These are phyloP conservation scores for Bombus haemorrhoidalis DNA, from an alignment of 1,140 invertebrate genomes.

Conservation along the genomic window DNA sequence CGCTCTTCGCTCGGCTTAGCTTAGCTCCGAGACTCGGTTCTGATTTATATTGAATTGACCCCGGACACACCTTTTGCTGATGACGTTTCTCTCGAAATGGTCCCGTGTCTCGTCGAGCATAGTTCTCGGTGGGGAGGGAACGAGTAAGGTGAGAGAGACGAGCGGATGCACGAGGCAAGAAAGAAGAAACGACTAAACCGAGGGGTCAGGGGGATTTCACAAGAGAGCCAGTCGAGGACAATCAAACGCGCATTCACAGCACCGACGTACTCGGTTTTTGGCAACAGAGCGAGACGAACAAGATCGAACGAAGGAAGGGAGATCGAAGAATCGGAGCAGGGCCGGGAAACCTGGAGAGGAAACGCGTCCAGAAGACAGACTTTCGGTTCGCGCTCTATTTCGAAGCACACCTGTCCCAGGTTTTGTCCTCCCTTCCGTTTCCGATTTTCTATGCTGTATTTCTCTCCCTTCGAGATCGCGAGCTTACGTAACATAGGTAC, in stretches of 20 bases:
- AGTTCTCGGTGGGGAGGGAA: constrained; percentile 3
- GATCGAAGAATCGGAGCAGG: constrained; percentile 35
- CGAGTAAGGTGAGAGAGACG: background rate
- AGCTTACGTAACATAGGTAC: background rate
- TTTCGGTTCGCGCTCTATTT: constrained; percentile 70
- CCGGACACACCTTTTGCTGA: constrained; percentile 69
- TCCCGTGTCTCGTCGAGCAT: constrained; percentile 57
- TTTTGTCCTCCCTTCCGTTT: constrained; percentile 55
- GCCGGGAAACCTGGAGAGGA: constrained; percentile 54
- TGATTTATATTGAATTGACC: constrained; percentile 81
- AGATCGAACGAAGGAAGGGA: constrained; percentile 20
- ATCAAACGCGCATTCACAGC: constrained; percentile 78
- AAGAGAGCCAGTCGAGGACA: constrained; percentile 72
- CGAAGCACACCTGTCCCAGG: constrained; percentile 75
- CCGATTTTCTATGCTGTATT: constrained; percentile 66
- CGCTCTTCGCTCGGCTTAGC: constrained; percentile 39
- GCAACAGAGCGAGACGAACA: constrained; percentile 62
- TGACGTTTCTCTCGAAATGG: constrained; percentile 74
- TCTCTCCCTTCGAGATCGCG: background rate
- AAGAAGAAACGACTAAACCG: background rate
- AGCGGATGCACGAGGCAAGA: constrained; percentile 3
- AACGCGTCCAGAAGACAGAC: constrained; percentile 68
- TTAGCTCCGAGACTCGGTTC: constrained; percentile 64
- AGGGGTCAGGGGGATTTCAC: constrained; percentile 38
- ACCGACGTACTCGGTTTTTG: constrained; percentile 69